These are phyloP conservation scores for Falco cherrug DNA, from an alignment of 2,797 vertebrate species.

Conservation along the genomic window DNA sequence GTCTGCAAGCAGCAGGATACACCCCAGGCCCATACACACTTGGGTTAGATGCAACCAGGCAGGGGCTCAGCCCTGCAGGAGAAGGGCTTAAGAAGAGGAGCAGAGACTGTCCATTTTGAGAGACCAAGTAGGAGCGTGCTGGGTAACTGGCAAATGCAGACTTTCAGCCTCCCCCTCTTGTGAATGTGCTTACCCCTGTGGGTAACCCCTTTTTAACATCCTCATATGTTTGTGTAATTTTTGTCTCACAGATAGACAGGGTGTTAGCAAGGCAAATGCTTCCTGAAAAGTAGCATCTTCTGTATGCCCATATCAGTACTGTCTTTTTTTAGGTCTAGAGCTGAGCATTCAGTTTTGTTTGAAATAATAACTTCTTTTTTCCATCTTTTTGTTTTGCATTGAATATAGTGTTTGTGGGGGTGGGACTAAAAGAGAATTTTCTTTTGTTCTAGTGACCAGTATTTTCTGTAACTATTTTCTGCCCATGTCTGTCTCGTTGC, in stretches of 20 bases:
- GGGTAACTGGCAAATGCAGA: conserved; percentile 46
- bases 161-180: conserved; percentile 44
- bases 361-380: background rate
- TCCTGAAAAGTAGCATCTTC: conserved; percentile 62
- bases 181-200: conserved; percentile 44
- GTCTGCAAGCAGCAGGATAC: background rate
- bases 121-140: background rate
- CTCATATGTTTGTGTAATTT: conserved; percentile 62
- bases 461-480: conserved; percentile 17
- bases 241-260: conserved; percentile 62
- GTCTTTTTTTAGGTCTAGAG: conserved; percentile 44
- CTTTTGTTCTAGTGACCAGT: background rate
- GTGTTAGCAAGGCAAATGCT: conserved; percentile 60
- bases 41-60: background rate
- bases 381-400: background rate
- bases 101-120: background rate
- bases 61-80: accelerated
- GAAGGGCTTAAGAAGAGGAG: background rate
- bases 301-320: conserved; percentile 16
- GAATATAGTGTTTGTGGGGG: background rate
- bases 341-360: conserved; percentile 30
- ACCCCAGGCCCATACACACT: background rate
- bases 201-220: conserved; percentile 46
- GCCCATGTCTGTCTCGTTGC: background rate
- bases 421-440: background rate